Evolutionary conservation across 2,888 invertebrate genomes (phyloP).

Genomic region (Sphinx pinastri): DNA sequence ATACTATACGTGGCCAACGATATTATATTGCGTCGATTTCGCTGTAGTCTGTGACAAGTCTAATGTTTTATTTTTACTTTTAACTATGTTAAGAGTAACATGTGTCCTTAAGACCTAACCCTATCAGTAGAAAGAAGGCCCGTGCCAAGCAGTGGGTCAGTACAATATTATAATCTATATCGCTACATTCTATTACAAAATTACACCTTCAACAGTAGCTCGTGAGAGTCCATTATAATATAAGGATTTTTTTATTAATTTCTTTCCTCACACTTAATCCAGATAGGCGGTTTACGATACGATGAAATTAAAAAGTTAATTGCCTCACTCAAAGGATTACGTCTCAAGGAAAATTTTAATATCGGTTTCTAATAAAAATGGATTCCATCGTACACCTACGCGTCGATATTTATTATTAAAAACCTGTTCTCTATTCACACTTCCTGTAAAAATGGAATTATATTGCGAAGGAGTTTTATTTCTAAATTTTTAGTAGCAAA

Average conservation of each 20-base stretch:
- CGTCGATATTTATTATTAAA: conserved; percentile 12
- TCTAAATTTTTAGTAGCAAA: no score
- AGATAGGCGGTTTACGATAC: conserved; percentile 38
- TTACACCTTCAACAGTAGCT: conserved; percentile 12
- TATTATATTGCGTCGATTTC: no score
- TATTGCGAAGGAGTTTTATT: background rate
- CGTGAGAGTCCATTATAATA: conserved; percentile 6
- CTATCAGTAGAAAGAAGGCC: no score
- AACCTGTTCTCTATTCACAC: background rate
- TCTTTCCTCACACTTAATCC: conserved; percentile 31
- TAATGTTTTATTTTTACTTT: no score
- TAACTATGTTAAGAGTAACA: no score
- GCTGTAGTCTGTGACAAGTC: no score
- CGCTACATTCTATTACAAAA: conserved; percentile 8
- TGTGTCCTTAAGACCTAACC: no score
- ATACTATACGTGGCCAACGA: no score
- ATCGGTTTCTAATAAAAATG: conserved; percentile 12
- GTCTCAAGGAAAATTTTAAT: conserved; percentile 29
- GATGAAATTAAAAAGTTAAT: conserved; percentile 58
- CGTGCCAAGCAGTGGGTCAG: no score
- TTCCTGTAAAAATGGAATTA: background rate
- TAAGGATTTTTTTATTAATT: conserved; percentile 16
- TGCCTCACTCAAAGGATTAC: conserved; percentile 48
- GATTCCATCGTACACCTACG: conserved; percentile 8
- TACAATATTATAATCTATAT: background rate